A percentile compares a stretch with the other conserved stretches of the same genome.
Evolutionary conservation across 2,797 vertebrate genomes (phyloP).

Genomic region (Zenarchopterus dispar): DNA sequence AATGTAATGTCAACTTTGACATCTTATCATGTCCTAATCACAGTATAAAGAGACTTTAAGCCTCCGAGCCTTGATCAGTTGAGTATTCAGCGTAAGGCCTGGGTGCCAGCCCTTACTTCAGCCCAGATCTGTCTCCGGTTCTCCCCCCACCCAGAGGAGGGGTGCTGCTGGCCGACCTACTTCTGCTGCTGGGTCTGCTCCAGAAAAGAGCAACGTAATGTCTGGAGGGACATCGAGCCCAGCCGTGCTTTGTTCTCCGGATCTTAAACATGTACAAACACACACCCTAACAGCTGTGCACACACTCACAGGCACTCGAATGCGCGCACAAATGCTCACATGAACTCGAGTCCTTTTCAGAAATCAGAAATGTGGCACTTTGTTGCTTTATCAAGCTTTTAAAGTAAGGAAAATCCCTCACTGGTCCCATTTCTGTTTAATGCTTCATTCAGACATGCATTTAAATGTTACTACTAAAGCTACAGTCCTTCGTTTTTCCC

Average conservation of each 20-base stretch:
- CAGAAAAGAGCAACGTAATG: constrained; percentile 78
- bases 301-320: constrained; percentile 17
- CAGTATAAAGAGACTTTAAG: constrained; percentile 31
- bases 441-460: too few relatives aligned
- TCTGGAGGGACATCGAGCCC: constrained; percentile 73
- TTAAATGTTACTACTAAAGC: too few relatives aligned
- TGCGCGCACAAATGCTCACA: background rate
- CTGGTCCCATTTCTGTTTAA: too few relatives aligned
- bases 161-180: constrained; percentile 71
- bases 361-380: too few relatives aligned
- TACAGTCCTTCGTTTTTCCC: too few relatives aligned
- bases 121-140: constrained; percentile 20
- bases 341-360: too few relatives aligned
- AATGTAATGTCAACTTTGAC: constrained; percentile 8
- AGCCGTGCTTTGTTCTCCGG: constrained; percentile 70
- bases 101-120: constrained; percentile 60
- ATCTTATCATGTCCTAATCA: constrained; percentile 37
- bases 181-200: constrained; percentile 75
- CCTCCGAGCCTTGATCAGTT: constrained; percentile 46
- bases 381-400: too few relatives aligned
- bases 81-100: constrained; percentile 32
- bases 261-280: constrained; percentile 49
- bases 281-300: constrained; percentile 30
- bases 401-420: too few relatives aligned
- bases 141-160: constrained; percentile 58